Evolutionary conservation across 1,140 invertebrate species (phyloP).

Genomic region (Sitodiplosis mosellana): DNA sequence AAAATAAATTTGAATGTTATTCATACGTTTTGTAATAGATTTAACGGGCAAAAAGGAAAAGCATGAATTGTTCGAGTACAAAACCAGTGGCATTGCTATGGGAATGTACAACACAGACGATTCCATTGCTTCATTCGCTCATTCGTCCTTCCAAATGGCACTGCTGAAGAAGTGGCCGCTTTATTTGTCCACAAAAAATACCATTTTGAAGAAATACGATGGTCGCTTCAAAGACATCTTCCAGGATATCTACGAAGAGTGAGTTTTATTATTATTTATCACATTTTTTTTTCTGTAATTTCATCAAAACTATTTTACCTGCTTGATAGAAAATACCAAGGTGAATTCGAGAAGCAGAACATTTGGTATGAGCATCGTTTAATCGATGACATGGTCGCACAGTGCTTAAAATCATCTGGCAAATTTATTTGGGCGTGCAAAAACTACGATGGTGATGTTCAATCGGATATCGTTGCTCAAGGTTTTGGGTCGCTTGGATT

Average conservation of each 20-base stretch:
- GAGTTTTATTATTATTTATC: slow-evolving; percentile 8
- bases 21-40: slow-evolving; percentile 30
- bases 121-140: slow-evolving; percentile 65
- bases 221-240: slow-evolving; percentile 89
- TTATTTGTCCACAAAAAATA: slow-evolving; percentile 82
- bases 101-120: slow-evolving; percentile 85
- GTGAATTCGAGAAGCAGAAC: slow-evolving; percentile 50
- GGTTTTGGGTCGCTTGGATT: slow-evolving; percentile 73
- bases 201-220: slow-evolving; percentile 78
- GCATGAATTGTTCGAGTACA: slow-evolving; percentile 50
- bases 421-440: slow-evolving; percentile 89
- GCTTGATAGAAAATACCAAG: slow-evolving; percentile 48
- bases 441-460: slow-evolving; percentile 84
- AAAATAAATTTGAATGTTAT: too few species aligned
- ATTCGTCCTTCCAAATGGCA: slow-evolving; percentile 69
- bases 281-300: not conserved
- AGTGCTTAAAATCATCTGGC: slow-evolving; percentile 66
- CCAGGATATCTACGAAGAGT: slow-evolving; percentile 70
- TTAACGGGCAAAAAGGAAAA: slow-evolving; percentile 33
- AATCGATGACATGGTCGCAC: slow-evolving; percentile 87
- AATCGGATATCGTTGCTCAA: slow-evolving; percentile 74
- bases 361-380: slow-evolving; percentile 88
- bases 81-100: slow-evolving; percentile 54
- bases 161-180: slow-evolving; percentile 66
- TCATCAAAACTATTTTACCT: slow-evolving; percentile 2